Evolutionary conservation across 2,797 vertebrate species (phyloP).

Genomic region (Phataginus tetradactyla): DNA sequence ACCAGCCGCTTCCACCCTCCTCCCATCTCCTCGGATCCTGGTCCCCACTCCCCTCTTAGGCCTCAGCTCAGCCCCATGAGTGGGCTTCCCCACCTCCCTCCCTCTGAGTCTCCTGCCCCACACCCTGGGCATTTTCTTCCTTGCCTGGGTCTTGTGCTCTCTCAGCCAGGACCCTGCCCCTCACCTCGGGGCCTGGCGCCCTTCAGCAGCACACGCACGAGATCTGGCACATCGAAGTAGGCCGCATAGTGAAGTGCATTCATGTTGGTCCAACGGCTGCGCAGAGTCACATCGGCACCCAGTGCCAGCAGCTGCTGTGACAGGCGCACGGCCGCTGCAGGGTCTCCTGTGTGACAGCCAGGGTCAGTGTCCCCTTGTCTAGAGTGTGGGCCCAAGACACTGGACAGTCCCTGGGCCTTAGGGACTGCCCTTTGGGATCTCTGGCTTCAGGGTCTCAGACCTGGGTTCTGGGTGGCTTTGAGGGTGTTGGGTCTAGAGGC

Average conservation of each 20-base stretch:
- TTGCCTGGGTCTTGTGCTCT: background rate
- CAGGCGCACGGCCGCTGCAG: constrained; percentile 91
- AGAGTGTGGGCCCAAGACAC: background rate
- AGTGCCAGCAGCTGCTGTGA: constrained; percentile 91
- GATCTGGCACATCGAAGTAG: constrained; percentile 95
- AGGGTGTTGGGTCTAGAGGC: background rate
- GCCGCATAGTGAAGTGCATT: constrained; percentile 95
- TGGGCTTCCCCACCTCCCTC: background rate
- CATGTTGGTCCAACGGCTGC: constrained; percentile 98
- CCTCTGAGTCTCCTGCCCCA: background rate
- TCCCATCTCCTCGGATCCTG: background rate
- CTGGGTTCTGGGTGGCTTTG: background rate
- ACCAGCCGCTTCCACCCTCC: background rate
- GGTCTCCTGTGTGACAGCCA: constrained; percentile 88
- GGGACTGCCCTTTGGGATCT: background rate
- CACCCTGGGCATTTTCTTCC: background rate
- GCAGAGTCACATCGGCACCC: constrained; percentile 92
- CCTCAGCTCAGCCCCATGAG: background rate
- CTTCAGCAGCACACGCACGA: constrained; percentile 93
- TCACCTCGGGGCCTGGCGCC: constrained; percentile 91
- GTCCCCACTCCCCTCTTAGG: background rate
- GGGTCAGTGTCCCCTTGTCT: background rate
- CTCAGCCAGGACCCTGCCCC: background rate
- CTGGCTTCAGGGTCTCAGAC: background rate
- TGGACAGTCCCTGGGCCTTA: background rate